Conservation (phyloP, 2,888 invertebrate species). For the Actias luna region DNA sequence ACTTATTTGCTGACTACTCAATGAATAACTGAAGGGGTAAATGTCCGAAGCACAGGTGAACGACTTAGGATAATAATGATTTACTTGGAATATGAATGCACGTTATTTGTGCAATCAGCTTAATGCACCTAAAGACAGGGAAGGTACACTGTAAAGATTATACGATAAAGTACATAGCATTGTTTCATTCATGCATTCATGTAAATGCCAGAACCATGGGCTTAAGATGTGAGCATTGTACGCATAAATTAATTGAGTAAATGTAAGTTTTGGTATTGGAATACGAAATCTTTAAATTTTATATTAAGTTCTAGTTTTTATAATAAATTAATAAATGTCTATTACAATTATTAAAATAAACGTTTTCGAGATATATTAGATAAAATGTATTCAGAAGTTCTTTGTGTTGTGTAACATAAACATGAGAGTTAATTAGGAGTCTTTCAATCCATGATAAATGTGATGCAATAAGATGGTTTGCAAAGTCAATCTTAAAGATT, state of each 20-base stretch:
- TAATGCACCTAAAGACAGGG: background rate
- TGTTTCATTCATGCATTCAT: no score
- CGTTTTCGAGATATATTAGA: no score
- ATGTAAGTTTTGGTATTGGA: background rate
- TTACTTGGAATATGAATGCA: background rate
- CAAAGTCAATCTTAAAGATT: background rate
- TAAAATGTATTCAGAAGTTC: no score
- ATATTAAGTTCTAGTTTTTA: no score
- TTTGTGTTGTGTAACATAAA: no score
- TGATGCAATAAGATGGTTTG: background rate
- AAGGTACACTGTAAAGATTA: no score
- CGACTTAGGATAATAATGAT: slow-evolving; percentile 18
- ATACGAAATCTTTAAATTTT: background rate
- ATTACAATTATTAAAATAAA: background rate
- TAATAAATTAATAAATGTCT: background rate
- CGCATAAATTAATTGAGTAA: background rate
- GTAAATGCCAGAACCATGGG: no score
- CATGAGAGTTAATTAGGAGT: background rate
- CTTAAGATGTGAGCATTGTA: background rate
- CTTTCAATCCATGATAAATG: background rate
- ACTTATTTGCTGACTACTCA: background rate
- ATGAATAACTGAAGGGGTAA: background rate
- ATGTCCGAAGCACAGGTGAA: slow-evolving; percentile 22
- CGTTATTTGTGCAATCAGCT: background rate
- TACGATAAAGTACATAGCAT: no score